Percentiles rank a stretch among this genome's conserved stretches.
These are phyloP conservation scores for Sarcophaga bullata DNA, from an alignment of 1,140 invertebrate species.

Conservation along the genomic window DNA sequence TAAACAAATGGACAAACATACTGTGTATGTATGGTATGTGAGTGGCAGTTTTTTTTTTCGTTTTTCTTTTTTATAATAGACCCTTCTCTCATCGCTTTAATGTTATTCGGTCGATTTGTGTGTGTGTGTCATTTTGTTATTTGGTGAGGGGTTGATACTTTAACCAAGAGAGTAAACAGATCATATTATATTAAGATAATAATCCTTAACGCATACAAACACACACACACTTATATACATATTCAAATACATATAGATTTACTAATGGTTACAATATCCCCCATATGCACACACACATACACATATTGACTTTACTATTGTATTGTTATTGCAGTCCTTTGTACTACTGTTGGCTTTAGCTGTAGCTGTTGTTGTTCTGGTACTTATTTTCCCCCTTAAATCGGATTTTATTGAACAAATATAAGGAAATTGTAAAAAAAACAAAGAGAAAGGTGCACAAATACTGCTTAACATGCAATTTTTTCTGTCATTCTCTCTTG, in stretches of 20 bases:
- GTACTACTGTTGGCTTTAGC: too few relatives aligned
- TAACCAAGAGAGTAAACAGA: not conserved
- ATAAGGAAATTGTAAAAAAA: not conserved
- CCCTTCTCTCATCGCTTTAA: not conserved
- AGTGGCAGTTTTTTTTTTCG: too few relatives aligned
- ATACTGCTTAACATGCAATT: not conserved
- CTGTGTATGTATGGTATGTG: too few relatives aligned
- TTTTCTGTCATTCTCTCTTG: not conserved
- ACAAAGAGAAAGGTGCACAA: not conserved
- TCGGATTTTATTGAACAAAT: slow-evolving; percentile 4
- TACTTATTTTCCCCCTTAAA: not conserved
- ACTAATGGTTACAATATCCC: too few relatives aligned
- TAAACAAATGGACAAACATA: not conserved
- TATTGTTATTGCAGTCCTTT: too few relatives aligned
- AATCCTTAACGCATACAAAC: not conserved
- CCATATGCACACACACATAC: not conserved
- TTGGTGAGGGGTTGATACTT: not conserved
- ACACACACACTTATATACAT: not conserved
- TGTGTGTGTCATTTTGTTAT: not conserved
- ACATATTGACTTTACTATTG: too few relatives aligned
- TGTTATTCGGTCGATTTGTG: not conserved
- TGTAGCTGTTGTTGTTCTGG: not conserved
- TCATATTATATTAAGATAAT: slow-evolving; percentile 7
- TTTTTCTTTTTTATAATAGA: not conserved
- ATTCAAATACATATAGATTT: too few relatives aligned